A percentile compares a stretch with the other conserved stretches of the same genome.
These are phyloP conservation scores for Rhamnusium bicolor DNA, from an alignment of 2,888 invertebrate genomes.

Conservation along the genomic window DNA sequence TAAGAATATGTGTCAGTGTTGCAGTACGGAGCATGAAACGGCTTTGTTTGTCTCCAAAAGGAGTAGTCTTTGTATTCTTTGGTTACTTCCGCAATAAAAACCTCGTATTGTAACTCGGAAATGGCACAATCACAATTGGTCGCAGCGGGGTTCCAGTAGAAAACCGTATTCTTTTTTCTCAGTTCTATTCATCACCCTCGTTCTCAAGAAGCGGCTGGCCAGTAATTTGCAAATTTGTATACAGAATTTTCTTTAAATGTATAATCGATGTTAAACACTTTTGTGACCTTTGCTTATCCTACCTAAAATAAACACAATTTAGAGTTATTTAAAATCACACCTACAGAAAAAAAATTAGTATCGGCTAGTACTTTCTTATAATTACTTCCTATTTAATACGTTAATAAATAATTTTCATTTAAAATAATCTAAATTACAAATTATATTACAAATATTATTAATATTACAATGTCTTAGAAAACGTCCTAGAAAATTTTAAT, in stretches of 20 bases:
- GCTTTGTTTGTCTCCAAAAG: conserved; percentile 44
- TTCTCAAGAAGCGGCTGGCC: conserved; percentile 30
- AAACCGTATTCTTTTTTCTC: conserved; percentile 61
- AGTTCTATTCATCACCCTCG: conserved; percentile 48
- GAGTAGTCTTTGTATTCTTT: conserved; percentile 60
- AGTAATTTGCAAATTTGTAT: background rate
- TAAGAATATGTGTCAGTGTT: conserved; percentile 44
- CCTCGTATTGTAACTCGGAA: conserved; percentile 64
- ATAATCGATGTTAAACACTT: background rate
- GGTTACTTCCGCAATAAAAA: conserved; percentile 64
- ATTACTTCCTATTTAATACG: no score
- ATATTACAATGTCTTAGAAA: no score
- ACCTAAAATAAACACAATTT: no score
- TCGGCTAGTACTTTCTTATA: no score
- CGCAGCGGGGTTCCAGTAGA: conserved; percentile 58
- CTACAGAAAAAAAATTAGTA: no score
- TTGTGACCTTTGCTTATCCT: background rate
- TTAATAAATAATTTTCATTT: no score
- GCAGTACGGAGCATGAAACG: conserved; percentile 31
- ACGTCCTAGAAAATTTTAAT: no score
- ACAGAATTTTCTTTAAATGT: background rate
- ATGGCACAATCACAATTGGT: conserved; percentile 65
- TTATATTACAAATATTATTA: no score
- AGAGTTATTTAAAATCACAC: no score
- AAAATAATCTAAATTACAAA: no score